Conservation (phyloP, 2,888 invertebrate genomes). For the Netelia inedita region DNA sequence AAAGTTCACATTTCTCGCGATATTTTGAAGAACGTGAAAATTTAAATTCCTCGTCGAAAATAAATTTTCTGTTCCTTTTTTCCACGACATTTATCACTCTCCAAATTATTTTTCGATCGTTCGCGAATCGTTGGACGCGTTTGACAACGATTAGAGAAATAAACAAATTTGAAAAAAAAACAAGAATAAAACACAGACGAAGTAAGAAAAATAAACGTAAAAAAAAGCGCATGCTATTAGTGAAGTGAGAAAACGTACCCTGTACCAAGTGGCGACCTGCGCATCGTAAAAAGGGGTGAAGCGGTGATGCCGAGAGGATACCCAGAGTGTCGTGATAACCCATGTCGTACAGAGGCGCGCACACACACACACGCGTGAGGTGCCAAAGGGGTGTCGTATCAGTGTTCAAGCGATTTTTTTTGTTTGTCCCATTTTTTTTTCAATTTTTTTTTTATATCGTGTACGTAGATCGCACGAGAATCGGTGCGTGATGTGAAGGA, state of each 20-base stretch:
- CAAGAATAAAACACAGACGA: slow-evolving; percentile 22
- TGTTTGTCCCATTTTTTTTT: slow-evolving; percentile 15
- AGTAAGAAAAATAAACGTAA: slow-evolving; percentile 53
- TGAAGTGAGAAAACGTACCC: slow-evolving; percentile 90
- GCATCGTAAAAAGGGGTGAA: slow-evolving; percentile 82
- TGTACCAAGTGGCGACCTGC: slow-evolving; percentile 96
- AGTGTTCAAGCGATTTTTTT: slow-evolving; percentile 62
- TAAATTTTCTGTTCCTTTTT: neutral
- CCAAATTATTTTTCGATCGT: too few relatives aligned
- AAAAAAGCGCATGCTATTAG: slow-evolving; percentile 83
- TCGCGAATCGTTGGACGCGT: too few relatives aligned
- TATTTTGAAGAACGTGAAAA: neutral
- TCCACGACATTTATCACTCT: too few relatives aligned
- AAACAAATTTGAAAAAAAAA: slow-evolving; percentile 3
- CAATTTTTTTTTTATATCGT: slow-evolving; percentile 21
- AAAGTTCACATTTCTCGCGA: neutral
- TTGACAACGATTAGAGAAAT: neutral
- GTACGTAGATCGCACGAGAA: slow-evolving; percentile 43
- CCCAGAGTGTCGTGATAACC: slow-evolving; percentile 73
- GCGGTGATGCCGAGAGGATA: slow-evolving; percentile 79
- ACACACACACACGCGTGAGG: slow-evolving; percentile 73
- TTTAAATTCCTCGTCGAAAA: neutral
- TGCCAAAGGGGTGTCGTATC: slow-evolving; percentile 75
- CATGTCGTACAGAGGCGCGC: slow-evolving; percentile 61
- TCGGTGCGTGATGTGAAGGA: slow-evolving; percentile 61